Evolutionary conservation across 2,797 vertebrate species (phyloP).

Genomic region (Eulemur albifrons): DNA sequence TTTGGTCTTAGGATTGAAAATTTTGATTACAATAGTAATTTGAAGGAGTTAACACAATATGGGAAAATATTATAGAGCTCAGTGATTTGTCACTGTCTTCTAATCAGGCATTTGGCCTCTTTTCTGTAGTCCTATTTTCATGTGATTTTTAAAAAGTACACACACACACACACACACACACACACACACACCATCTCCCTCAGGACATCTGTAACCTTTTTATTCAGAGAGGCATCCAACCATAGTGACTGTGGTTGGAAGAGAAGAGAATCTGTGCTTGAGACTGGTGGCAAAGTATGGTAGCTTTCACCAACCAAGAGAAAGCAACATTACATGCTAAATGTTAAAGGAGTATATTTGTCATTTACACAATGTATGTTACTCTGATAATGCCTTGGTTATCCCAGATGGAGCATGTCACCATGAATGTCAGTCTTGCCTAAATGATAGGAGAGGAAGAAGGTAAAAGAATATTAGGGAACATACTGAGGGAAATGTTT

Average conservation of each 20-base stretch:
- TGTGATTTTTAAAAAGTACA: not conserved
- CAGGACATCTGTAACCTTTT: slow-evolving; percentile 76
- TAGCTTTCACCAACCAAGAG: slow-evolving; percentile 60
- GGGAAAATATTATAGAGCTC: slow-evolving; percentile 1
- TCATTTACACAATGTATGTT: slow-evolving; percentile 32
- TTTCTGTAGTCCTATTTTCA: slow-evolving; percentile 66
- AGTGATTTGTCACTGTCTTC: slow-evolving; percentile 71
- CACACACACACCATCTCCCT: slow-evolving; percentile 45
- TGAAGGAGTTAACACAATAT: slow-evolving; percentile 41
- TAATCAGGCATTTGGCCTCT: slow-evolving; percentile 59
- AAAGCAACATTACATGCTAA: slow-evolving; percentile 64
- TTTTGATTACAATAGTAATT: slow-evolving; percentile 68
- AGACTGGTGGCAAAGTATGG: slow-evolving; percentile 58
- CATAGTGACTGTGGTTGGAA: slow-evolving; percentile 22
- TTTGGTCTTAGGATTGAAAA: slow-evolving; percentile 68
- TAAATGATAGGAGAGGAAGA: not conserved
- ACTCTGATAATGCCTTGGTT: slow-evolving; percentile 58
- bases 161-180: not conserved
- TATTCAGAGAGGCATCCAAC: slow-evolving; percentile 68
- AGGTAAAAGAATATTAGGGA: not conserved
- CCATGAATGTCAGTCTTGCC: not conserved
- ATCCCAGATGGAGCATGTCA: slow-evolving; percentile 1
- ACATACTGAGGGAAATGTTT: not conserved
- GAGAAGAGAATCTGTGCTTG: slow-evolving; percentile 58
- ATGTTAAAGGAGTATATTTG: slow-evolving; percentile 40